Evolutionary conservation across 2,797 vertebrate genomes (phyloP).

Genomic region (Epinephelus awoara): DNA sequence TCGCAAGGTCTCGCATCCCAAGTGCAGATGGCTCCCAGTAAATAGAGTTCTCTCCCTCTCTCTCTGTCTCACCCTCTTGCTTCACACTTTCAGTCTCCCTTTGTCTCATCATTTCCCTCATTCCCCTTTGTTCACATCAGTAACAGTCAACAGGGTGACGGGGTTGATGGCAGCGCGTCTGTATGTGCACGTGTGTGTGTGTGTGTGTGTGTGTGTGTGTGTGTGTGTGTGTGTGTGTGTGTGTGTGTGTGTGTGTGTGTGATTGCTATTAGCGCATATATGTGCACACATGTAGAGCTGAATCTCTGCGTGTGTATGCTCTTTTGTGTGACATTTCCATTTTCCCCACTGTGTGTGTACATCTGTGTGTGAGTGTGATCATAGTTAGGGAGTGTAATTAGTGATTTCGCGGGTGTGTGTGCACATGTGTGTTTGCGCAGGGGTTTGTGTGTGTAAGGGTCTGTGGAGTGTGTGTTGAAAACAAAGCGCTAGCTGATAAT

Average conservation of each 20-base stretch:
- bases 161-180: constrained; percentile 24
- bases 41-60: constrained; percentile 48
- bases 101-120: constrained; percentile 41
- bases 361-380: constrained; percentile 45
- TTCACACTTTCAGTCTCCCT: constrained; percentile 44
- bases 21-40: constrained; percentile 73
- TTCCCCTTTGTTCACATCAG: constrained; percentile 58
- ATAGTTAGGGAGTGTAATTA: constrained; percentile 73
- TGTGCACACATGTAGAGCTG: constrained; percentile 41
- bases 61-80: constrained; percentile 14
- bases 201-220: background rate
- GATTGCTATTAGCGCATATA: constrained; percentile 6
- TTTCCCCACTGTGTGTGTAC: constrained; percentile 30
- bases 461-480: constrained; percentile 87
- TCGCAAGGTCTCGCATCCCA: constrained; percentile 54
- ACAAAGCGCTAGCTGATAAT: constrained; percentile 92
- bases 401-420: constrained; percentile 51
- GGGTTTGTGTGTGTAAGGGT: constrained; percentile 69
- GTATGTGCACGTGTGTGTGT: background rate
- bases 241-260: background rate
- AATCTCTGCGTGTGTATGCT: constrained; percentile 51
- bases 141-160: constrained; percentile 41
- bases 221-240: too few species aligned
- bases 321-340: constrained; percentile 67
- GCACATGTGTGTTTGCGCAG: constrained; percentile 51